Conservation (phyloP, 2,797 vertebrate genomes). For the Cossypha heuglini region DNA sequence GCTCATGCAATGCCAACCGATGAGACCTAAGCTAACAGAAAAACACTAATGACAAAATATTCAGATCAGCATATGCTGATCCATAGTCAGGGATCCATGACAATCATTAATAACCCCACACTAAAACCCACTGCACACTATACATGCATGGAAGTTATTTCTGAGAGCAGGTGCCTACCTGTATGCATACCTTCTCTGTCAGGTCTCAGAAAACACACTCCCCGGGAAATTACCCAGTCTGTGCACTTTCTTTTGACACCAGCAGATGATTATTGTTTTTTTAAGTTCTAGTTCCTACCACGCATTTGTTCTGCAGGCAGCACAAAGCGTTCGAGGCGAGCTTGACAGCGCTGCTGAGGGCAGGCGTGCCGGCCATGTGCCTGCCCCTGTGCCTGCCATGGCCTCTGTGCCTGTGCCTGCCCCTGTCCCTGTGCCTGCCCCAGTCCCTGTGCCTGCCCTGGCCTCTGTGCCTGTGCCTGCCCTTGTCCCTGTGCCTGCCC, state of each 20-base stretch:
- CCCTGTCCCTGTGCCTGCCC: neutral
- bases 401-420: neutral
- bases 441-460: neutral
- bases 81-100: neutral
- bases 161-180: neutral
- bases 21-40: neutral
- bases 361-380: neutral
- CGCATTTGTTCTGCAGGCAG: neutral
- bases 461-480: neutral
- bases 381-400: neutral
- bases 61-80: neutral
- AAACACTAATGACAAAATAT: neutral
- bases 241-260: neutral
- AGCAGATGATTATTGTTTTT: neutral
- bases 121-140: neutral
- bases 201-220: neutral
- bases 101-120: neutral
- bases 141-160: accelerated
- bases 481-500: neutral
- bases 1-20: accelerated
- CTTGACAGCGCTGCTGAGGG: neutral
- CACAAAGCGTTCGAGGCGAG: neutral
- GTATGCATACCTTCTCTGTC: accelerated
- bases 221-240: neutral
- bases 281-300: neutral